phyloP scores from a whole-genome alignment of 37 sponge, comb jelly and placozoan genomes.

The Chondrilla cf. caribensis region DNA sequence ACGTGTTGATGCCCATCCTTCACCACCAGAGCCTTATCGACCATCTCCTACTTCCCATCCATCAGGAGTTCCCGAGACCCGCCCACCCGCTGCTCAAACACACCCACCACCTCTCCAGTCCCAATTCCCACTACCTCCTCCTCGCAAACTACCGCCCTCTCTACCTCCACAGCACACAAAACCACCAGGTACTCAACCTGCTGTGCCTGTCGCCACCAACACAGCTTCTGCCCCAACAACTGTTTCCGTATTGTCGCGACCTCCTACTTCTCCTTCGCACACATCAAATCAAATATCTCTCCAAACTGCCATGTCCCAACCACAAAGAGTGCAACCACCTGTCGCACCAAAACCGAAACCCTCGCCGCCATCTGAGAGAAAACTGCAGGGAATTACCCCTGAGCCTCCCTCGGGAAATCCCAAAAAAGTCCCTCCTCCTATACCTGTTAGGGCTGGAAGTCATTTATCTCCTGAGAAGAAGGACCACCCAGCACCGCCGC shows the following conservation, averaged over 20 bases:
- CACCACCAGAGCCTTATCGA: neutral
- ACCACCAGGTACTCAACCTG: no score
- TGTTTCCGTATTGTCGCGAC: no score
- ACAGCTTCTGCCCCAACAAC: no score
- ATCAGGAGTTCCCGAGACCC: constrained; percentile 6
- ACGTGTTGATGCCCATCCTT: neutral
- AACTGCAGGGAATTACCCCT: no score
- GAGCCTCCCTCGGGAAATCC: no score
- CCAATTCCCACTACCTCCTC: constrained; percentile 8
- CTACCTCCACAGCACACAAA: neutral
- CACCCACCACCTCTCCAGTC: neutral
- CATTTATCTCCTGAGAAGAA: neutral
- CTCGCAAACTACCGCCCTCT: neutral
- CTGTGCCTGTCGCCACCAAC: neutral
- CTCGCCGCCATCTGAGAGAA: no score
- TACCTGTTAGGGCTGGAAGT: neutral
- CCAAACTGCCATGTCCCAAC: no score
- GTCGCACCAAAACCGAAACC: no score
- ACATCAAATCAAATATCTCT: no score
- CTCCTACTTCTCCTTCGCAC: no score
- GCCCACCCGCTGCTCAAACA: neutral
- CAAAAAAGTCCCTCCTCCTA: neutral
- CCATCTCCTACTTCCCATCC: neutral
- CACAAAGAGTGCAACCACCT: no score
- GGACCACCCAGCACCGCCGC: neutral